phyloP scores from a whole-genome alignment of 2,888 invertebrate genomes.

The Scotopteryx bipunctaria region DNA sequence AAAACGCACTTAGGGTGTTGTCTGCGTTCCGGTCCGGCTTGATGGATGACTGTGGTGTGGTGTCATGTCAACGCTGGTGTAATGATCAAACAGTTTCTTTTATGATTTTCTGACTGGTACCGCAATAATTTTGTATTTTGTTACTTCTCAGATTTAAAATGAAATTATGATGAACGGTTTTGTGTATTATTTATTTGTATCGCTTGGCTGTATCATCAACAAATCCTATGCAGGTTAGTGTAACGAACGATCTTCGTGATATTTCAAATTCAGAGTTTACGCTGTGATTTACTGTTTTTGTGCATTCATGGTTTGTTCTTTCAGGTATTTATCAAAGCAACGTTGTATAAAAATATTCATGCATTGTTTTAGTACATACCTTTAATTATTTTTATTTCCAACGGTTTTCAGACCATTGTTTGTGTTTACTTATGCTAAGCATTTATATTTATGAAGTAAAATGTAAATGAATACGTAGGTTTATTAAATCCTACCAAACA shows the following conservation, averaged over 20 bases:
- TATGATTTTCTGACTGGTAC: conserved; percentile 59
- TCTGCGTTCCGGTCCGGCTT: conserved; percentile 73
- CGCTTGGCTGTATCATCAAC: conserved; percentile 67
- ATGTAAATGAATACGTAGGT: too few species aligned
- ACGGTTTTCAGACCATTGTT: background rate
- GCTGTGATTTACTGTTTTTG: background rate
- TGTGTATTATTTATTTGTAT: conserved; percentile 71
- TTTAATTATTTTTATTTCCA: too few species aligned
- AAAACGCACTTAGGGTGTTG: conserved; percentile 70
- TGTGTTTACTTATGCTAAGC: too few species aligned
- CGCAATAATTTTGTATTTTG: conserved; percentile 35
- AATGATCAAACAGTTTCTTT: conserved; percentile 79
- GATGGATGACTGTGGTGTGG: conserved; percentile 40
- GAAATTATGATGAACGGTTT: conserved; percentile 78
- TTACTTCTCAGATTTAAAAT: conserved; percentile 51
- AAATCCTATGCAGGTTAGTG: conserved; percentile 71
- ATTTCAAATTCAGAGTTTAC: background rate
- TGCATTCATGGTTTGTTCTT: background rate
- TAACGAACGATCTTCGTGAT: conserved; percentile 38
- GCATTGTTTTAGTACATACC: background rate
- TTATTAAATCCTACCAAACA: too few species aligned
- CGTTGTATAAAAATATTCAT: background rate
- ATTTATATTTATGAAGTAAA: too few species aligned
- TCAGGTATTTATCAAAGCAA: background rate
- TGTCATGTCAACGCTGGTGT: conserved; percentile 72